phyloP scores from a whole-genome alignment of 2,797 vertebrate genomes.

The Pelobates cultripes region DNA sequence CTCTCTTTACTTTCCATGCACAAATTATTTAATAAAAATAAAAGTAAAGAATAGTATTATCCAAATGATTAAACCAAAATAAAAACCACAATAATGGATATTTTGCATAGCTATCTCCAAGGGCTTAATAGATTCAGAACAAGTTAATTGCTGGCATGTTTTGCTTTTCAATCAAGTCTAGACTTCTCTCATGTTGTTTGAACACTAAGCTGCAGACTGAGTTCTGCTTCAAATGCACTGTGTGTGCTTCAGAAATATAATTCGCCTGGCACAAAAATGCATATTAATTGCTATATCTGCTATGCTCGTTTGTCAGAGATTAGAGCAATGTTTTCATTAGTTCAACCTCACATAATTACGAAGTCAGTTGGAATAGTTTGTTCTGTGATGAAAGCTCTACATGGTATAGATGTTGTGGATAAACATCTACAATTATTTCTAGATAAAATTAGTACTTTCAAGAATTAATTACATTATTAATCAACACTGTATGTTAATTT shows the following conservation, averaged over 20 bases:
- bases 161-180: too few species aligned
- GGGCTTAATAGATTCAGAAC: too few species aligned
- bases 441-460: conserved; percentile 20
- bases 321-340: conserved; percentile 30
- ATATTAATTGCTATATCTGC: conserved; percentile 36
- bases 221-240: too few species aligned
- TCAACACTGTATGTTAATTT: neutral
- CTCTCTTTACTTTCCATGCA: too few species aligned
- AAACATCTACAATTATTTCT: conserved; percentile 18
- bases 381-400: neutral
- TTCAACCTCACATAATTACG: conserved; percentile 17
- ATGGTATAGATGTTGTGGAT: neutral
- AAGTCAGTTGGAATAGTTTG: conserved; percentile 26
- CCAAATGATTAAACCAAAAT: too few species aligned
- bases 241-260: neutral
- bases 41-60: too few species aligned
- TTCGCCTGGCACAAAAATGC: conserved; percentile 24
- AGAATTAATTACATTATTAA: neutral
- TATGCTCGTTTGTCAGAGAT: conserved; percentile 37
- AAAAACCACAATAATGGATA: too few species aligned
- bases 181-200: too few species aligned
- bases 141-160: too few species aligned
- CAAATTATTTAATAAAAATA: too few species aligned
- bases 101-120: too few species aligned
- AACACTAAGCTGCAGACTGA: too few species aligned